Base-by-base conservation (phyloP, 2,797 vertebrate genomes). In the Pangasius larnaudii region DNA sequence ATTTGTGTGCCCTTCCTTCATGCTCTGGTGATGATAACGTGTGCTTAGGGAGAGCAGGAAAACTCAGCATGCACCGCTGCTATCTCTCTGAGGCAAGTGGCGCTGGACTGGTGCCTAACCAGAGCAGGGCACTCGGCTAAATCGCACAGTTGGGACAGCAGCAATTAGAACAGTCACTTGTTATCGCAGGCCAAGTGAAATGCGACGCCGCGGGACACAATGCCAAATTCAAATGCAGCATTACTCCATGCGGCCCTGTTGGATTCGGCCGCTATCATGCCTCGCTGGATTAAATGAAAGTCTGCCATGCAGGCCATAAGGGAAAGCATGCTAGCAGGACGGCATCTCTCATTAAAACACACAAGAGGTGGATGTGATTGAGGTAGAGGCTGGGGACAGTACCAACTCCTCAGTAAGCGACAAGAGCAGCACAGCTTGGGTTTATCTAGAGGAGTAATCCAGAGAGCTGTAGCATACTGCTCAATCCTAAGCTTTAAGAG, bases 151-250 rank as follows among this genome's bases (percentile, higher is more conserved):
- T 93, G 93, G 93, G 94, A 95, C 95, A 91, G 91, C 93, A 93
- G 94, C 94, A 96, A 95, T 95, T 95, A 95, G 94, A 94, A 94
- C 93, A 94, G 94, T 95, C 95, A 95, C 95, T 95, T 95, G 94
- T 93, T 93, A 95, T 95, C 92, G 94, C 93, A 92, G 93, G 93
- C 94, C 89, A 85, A 88, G 84, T 69, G 90, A 92, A 92, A 92
- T 42, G 79, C 33, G 33, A 83, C 88, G 46, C 92, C 61, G 85
- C 84, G 82, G 92, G 92, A 92, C 83, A 74, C 88, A 84, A 86
- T 86, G 81, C 84, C 88, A 91, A 89, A 92, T 91, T 90, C 88
- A 85, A 90, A 87, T 84, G 87, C 79, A 67, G 88, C 87, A 74
- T 87, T 85, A 88, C 89, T 94, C 92, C 91, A 93, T 89, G 92